Evolutionary conservation across 2,888 invertebrate species (phyloP).

Genomic region (Drosophila prolongata): DNA sequence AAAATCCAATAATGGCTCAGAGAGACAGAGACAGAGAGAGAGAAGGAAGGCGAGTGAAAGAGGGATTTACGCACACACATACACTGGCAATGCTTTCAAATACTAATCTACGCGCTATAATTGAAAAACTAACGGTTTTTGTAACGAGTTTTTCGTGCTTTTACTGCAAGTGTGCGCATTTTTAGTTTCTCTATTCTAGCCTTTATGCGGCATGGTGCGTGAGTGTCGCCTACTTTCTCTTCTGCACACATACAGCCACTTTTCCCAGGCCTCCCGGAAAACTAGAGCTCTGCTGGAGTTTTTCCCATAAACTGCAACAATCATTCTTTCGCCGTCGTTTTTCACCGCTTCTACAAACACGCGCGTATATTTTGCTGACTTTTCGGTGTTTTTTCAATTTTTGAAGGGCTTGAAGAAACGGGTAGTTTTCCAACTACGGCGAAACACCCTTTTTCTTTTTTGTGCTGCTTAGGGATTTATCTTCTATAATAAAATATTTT

Average conservation of each 20-base stretch:
- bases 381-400: slow-evolving; percentile 34
- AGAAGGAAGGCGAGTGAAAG: slow-evolving; percentile 19
- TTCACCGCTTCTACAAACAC: slow-evolving; percentile 44
- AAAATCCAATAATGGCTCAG: slow-evolving; percentile 69
- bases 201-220: slow-evolving; percentile 10
- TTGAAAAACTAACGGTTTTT: slow-evolving; percentile 78
- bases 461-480: not conserved
- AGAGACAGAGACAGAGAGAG: slow-evolving; percentile 39
- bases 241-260: slow-evolving; percentile 32
- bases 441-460: not conserved
- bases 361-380: slow-evolving; percentile 65
- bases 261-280: slow-evolving; percentile 25
- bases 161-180: slow-evolving; percentile 60
- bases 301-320: slow-evolving; percentile 66
- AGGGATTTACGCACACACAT: slow-evolving; percentile 60
- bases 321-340: slow-evolving; percentile 52
- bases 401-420: not conserved
- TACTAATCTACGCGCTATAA: slow-evolving; percentile 77
- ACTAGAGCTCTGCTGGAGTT: slow-evolving; percentile 36
- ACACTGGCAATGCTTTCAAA: slow-evolving; percentile 62
- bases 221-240: slow-evolving; percentile 28
- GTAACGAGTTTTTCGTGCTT: slow-evolving; percentile 77
- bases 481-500: not conserved
- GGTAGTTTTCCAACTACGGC: slow-evolving; percentile 1
- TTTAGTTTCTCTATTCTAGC: slow-evolving; percentile 35